A percentile compares a stretch with the other conserved stretches of the same genome.
These are phyloP conservation scores for Dioctria linearis DNA, from an alignment of 2,888 invertebrate genomes.

Conservation along the genomic window DNA sequence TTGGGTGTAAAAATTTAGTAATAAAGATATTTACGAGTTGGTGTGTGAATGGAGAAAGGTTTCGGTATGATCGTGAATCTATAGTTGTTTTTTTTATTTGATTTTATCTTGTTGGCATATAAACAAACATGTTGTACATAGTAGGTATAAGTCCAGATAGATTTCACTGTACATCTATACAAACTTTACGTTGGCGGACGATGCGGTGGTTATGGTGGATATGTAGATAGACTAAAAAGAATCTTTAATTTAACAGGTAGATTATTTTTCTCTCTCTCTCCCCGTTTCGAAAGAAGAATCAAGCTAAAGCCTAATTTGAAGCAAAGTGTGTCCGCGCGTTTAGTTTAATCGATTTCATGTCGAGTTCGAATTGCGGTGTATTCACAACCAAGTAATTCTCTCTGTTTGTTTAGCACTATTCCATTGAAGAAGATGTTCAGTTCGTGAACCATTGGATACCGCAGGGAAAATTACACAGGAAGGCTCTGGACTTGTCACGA, in stretches of 20 bases:
- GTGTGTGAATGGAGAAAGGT: neutral
- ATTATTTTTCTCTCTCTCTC: neutral
- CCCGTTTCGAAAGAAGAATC: neutral
- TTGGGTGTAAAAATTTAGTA: neutral
- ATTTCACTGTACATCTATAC: neutral
- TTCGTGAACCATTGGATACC: slow-evolving; percentile 13
- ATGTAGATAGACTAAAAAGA: neutral
- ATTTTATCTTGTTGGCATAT: neutral
- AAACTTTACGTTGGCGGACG: slow-evolving; percentile 11
- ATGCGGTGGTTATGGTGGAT: neutral
- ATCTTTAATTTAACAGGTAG: neutral
- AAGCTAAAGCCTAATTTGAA: slow-evolving; percentile 38
- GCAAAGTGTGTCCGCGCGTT: slow-evolving; percentile 50
- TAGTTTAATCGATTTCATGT: slow-evolving; percentile 52
- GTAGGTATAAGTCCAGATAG: too few species aligned
- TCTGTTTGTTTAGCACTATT: slow-evolving; percentile 56
- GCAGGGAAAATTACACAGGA: slow-evolving; percentile 62
- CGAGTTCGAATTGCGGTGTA: slow-evolving; percentile 42
- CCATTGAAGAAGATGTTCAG: slow-evolving; percentile 54
- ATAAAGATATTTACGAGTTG: slow-evolving; percentile 8
- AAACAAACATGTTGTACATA: neutral
- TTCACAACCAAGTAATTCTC: slow-evolving; percentile 52
- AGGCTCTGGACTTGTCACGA: slow-evolving; percentile 63
- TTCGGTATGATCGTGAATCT: neutral
- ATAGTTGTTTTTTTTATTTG: neutral